phyloP scores from a whole-genome alignment of 35 echinoderm and acorn worm genomes.

The Ophiothrix spiculata region DNA sequence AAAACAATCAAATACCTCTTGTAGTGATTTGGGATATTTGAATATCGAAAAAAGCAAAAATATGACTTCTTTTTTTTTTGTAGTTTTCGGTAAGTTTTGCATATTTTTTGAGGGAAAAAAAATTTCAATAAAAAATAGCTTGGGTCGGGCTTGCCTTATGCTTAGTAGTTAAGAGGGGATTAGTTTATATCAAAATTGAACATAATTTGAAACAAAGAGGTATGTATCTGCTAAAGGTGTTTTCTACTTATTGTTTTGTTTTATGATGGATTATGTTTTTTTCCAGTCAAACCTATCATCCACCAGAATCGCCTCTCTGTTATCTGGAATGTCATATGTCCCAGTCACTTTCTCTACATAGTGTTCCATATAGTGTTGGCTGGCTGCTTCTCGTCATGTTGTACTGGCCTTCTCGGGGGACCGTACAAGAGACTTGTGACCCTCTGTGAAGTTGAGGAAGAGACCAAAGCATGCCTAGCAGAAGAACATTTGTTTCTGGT shows the following conservation, averaged over 20 bases:
- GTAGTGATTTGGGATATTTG: too few species aligned
- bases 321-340: slow-evolving; percentile 51
- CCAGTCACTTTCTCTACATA: slow-evolving; percentile 48
- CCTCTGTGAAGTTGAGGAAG: slow-evolving; percentile 17
- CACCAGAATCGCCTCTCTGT: slow-evolving; percentile 66
- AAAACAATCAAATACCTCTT: too few species aligned
- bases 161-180: too few species aligned
- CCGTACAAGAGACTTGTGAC: slow-evolving; percentile 29
- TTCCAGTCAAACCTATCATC: slow-evolving; percentile 51
- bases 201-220: too few species aligned
- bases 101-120: too few species aligned
- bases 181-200: too few species aligned
- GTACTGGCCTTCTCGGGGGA: slow-evolving; percentile 32
- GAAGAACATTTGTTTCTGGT: slow-evolving; percentile 77
- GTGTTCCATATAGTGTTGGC: slow-evolving; percentile 34
- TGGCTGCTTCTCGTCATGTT: slow-evolving; percentile 47
- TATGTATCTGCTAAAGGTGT: too few species aligned
- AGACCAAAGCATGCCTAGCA: slow-evolving; percentile 19
- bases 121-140: too few species aligned
- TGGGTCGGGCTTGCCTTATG: too few species aligned
- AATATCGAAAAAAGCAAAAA: too few species aligned
- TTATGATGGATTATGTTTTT: not conserved
- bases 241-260: not conserved
- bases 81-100: too few species aligned
- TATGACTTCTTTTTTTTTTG: too few species aligned